Evolutionary conservation across 2,797 vertebrate species (phyloP).

Genomic region (Antennarius maculatus): DNA sequence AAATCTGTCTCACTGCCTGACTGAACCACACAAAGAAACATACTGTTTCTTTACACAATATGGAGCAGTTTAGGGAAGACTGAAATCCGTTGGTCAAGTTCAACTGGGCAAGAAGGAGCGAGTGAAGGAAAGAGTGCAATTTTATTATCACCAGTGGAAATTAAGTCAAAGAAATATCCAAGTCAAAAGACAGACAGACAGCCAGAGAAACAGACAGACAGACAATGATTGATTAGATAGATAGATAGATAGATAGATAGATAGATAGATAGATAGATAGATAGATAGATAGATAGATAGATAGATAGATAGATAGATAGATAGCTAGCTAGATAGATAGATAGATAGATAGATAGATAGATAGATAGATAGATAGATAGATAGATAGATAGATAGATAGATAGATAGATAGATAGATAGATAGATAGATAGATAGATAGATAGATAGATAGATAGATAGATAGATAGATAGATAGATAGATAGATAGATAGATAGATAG

Average conservation of each 20-base stretch:
- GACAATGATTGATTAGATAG: no score
- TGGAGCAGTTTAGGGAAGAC: no score
- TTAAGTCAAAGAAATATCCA: no score
- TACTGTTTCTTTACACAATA: no score
- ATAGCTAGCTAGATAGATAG: constrained; percentile 2
- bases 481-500: constrained; percentile 25
- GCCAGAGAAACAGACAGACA: no score
- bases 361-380: constrained; percentile 23
- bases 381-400: constrained; percentile 27
- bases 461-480: constrained; percentile 7
- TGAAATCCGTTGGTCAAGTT: no score
- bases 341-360: constrained; percentile 11
- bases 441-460: constrained; percentile 12
- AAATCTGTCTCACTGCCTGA: no score
- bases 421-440: constrained; percentile 13
- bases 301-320: constrained; percentile 44
- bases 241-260: not conserved
- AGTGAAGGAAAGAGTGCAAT: no score
- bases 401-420: constrained; percentile 11
- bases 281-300: constrained; percentile 27
- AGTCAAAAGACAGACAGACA: no score
- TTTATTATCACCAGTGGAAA: no score
- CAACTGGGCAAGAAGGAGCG: no score
- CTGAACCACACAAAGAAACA: no score
- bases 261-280: not conserved